phyloP scores from a whole-genome alignment of 2,113 vertebrate genomes.

The Zapus hudsonius region DNA sequence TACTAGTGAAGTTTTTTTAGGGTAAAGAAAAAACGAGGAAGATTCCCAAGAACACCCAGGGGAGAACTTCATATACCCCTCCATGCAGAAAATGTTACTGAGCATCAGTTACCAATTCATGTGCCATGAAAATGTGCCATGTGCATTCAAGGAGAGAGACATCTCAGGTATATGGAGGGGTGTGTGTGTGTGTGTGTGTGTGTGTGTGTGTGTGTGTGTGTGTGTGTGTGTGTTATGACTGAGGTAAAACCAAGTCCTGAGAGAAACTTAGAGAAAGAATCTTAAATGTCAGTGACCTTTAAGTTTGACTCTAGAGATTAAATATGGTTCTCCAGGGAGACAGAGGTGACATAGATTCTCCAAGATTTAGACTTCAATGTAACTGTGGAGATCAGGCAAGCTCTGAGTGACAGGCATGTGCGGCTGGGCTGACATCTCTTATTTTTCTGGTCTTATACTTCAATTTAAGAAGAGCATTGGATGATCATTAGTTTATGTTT shows the following conservation, averaged over 20 bases:
- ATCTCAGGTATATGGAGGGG: neutral
- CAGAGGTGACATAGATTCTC: neutral
- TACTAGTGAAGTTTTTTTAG: neutral
- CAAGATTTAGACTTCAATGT: conserved; percentile 21
- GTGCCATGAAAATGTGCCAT: neutral
- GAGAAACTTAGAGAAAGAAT: conserved; percentile 25
- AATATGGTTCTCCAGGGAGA: neutral
- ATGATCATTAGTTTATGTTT: neutral
- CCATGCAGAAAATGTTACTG: neutral
- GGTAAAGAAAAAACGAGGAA: neutral
- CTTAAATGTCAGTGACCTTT: neutral
- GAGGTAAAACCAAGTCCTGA: conserved; percentile 15
- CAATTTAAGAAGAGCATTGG: neutral
- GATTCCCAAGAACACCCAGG: neutral
- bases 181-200: too few relatives aligned
- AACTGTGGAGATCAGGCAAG: conserved; percentile 11
- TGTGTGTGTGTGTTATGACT: neutral
- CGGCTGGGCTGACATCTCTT: neutral
- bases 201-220: too few relatives aligned
- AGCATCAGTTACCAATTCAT: neutral
- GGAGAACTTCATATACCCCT: neutral
- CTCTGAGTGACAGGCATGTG: conserved; percentile 8
- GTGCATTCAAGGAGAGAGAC: neutral
- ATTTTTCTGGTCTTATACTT: conserved; percentile 17
- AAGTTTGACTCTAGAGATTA: conserved; percentile 19